phyloP scores from a whole-genome alignment of 2,797 vertebrate species.

The Scleropages formosus region DNA sequence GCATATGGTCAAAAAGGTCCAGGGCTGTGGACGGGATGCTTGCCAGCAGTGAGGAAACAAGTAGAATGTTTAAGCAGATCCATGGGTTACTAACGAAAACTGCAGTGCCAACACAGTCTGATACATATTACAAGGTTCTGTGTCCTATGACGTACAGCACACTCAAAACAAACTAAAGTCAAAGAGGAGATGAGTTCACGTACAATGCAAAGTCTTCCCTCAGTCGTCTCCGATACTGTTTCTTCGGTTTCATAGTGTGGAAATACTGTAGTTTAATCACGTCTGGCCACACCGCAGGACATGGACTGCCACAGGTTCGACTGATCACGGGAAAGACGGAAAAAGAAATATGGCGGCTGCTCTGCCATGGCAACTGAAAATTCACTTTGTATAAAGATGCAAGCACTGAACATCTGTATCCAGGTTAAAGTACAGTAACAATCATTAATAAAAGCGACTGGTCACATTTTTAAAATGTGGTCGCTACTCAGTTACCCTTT shows the following conservation, averaged over 20 bases:
- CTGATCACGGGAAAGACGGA: constrained; percentile 61
- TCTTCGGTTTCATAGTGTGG: constrained; percentile 99
- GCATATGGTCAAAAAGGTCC: constrained; percentile 96
- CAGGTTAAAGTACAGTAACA: no score
- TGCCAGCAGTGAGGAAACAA: not conserved
- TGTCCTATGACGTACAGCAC: no score
- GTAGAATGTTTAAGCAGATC: not conserved
- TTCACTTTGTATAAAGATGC: not conserved
- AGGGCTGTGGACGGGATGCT: constrained; percentile 86
- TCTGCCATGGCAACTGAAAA: not conserved
- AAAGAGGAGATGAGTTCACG: constrained; percentile 49
- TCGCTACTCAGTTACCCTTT: not conserved
- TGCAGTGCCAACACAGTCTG: not conserved
- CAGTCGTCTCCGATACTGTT: constrained; percentile 91
- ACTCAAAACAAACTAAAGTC: not conserved
- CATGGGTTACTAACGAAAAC: not conserved
- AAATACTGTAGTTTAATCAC: constrained; percentile 98
- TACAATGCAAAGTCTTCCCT: constrained; percentile 98
- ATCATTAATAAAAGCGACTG: no score
- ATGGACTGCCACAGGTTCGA: constrained; percentile 95
- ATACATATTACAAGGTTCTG: not conserved
- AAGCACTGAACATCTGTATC: no score
- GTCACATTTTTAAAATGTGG: no score
- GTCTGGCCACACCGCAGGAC: constrained; percentile 97
- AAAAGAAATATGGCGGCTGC: no score